Evolutionary conservation across 2,888 invertebrate species (phyloP).

Genomic region (Drosophila koepferae): DNA sequence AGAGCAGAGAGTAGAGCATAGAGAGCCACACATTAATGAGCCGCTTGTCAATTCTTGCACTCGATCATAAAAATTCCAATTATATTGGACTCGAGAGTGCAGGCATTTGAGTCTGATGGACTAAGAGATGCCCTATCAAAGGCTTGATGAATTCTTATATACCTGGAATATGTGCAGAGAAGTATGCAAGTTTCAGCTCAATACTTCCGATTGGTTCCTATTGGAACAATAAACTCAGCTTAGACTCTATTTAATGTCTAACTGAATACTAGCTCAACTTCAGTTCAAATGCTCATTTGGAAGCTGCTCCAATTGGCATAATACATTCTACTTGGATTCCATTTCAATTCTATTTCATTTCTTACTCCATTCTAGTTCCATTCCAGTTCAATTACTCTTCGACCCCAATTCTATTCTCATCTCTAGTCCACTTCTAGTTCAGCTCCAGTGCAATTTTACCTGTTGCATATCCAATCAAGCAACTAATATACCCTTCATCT

Average conservation of each 20-base stretch:
- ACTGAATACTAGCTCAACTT: background rate
- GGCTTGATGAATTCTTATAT: no score
- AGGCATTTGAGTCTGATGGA: background rate
- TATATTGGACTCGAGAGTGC: slow-evolving; percentile 43
- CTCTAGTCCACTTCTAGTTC: no score
- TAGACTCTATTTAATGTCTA: background rate
- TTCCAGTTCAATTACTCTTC: no score
- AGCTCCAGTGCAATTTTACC: no score
- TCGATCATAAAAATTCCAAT: slow-evolving; percentile 70
- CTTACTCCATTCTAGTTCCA: no score
- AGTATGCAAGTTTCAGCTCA: background rate
- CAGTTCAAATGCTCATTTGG: background rate
- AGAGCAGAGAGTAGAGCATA: background rate
- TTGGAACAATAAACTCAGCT: background rate
- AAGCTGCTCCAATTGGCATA: background rate
- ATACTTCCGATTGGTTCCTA: background rate
- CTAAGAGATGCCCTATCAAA: background rate
- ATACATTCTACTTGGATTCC: no score
- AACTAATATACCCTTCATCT: background rate
- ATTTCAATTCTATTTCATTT: no score
- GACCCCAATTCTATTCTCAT: no score
- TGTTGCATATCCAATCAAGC: background rate
- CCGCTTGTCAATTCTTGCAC: slow-evolving; percentile 26
- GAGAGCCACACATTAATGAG: slow-evolving; percentile 37
- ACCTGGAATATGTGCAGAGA: background rate